A percentile compares a stretch with the other conserved stretches of the same genome.
Evolutionary conservation across 2,797 vertebrate species (phyloP).

Genomic region (Salmo trutta): DNA sequence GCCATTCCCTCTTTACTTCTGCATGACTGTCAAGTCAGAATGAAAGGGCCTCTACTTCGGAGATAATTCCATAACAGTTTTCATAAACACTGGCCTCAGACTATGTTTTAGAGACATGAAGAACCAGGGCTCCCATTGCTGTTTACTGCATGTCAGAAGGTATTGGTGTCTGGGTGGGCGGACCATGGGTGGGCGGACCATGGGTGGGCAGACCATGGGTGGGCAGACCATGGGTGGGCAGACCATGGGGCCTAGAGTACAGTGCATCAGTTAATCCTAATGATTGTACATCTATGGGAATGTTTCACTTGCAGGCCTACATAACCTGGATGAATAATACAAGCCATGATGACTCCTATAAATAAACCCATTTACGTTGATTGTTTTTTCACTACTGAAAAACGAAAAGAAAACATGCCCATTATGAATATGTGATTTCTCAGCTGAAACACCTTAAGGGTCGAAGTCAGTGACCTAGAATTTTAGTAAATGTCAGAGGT

Average conservation of each 20-base stretch:
- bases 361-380: background rate
- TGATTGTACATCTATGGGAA: background rate
- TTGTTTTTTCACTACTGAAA: background rate
- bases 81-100: constrained; percentile 66
- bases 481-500: constrained; percentile 43
- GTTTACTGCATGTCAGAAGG: constrained; percentile 68
- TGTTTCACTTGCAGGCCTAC: background rate
- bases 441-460: background rate
- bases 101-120: constrained; percentile 60
- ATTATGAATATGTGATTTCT: background rate
- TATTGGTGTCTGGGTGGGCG: constrained; percentile 57
- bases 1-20: constrained; percentile 58
- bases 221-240: too few relatives aligned
- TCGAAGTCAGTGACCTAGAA: constrained; percentile 50
- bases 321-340: background rate
- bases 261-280: background rate
- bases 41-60: constrained; percentile 58
- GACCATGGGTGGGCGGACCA: background rate
- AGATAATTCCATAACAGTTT: constrained; percentile 75
- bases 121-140: constrained; percentile 61
- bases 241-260: background rate
- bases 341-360: background rate
- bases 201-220: background rate
- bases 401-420: background rate
- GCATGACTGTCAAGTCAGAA: constrained; percentile 60